Conservation (phyloP, 2,113 vertebrate genomes). For the Sphaerodactylus townsendi region DNA sequence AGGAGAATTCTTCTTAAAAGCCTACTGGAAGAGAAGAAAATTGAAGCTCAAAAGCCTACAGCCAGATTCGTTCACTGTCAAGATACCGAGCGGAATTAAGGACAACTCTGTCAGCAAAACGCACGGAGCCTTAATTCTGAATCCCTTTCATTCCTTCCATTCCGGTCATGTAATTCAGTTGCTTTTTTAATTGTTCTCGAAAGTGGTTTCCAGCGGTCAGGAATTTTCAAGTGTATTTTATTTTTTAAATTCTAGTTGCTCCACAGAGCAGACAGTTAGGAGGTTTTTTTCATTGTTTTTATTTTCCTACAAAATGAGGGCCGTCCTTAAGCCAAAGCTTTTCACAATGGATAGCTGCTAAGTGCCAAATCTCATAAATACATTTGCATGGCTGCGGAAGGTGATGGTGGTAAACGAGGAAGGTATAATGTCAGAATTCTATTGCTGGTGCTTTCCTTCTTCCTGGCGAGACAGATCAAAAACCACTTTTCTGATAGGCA, state of each 20-base stretch:
- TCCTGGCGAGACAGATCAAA: too few relatives aligned
- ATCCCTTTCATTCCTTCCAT: constrained; percentile 12
- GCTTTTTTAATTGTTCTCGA: constrained; percentile 12
- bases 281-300: too few relatives aligned
- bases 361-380: neutral
- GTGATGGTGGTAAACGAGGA: too few relatives aligned
- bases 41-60: constrained; percentile 53
- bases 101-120: constrained; percentile 48
- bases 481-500: too few relatives aligned
- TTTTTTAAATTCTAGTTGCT: neutral
- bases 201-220: neutral
- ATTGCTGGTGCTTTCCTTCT: too few relatives aligned
- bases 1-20: neutral
- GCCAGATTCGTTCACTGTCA: constrained; percentile 19
- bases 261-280: constrained; percentile 4
- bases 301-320: neutral
- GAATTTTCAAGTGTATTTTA: neutral
- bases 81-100: constrained; percentile 59
- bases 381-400: neutral
- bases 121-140: constrained; percentile 26
- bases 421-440: too few relatives aligned
- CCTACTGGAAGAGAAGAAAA: constrained; percentile 28
- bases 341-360: neutral
- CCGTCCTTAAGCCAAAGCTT: neutral
- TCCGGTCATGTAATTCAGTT: constrained; percentile 33